Evolutionary conservation across 2,888 invertebrate genomes (phyloP), one percentile per base, ranked within the genome.

Genomic region (Caenorhabditis sp.): DNA sequence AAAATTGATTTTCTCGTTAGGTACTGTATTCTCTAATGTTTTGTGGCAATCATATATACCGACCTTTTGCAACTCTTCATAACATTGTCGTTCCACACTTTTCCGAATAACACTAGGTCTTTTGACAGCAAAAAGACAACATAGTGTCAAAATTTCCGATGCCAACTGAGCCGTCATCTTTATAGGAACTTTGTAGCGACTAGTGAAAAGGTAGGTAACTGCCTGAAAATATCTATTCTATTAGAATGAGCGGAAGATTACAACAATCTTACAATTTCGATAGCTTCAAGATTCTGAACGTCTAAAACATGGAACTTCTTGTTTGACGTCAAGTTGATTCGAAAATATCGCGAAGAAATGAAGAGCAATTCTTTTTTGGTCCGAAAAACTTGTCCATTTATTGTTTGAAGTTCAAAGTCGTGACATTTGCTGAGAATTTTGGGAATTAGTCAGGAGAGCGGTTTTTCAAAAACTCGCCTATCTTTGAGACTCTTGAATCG

Each of bases 21-120:
- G n/a, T n/a, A n/a, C n/a, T n/a, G n/a, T n/a, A n/a, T n/a, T n/a
- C n/a, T n/a, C n/a, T n/a, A n/a, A n/a, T n/a, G n/a, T n/a, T n/a
- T n/a, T n/a, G n/a, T n/a, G n/a, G n/a, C n/a, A n/a, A n/a, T 55
- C 26, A 14, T 23, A 12, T 12, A 26, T 26, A 26, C 17, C 5
- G 1, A 55, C 55, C 26, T 55, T 55, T 26, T 23, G 27, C 3
- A 55, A 2, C 26, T 55, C 55, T 14, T 55, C 55, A 55, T 26
- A 55, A 55, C 55, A 55, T 23, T 55, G 55, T 23, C 55, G 8
- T 17, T 55, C 55, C 12, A 55, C 26, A 26, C 23, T 26, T 26
- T 17, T 24, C 26, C 55, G 24, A 17, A 55, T 12, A 4, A 55
- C 3, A 21, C 23, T 23, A 26, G 26, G 24, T 55, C 55, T 24